Conservation (phyloP, 2,113 vertebrate genomes). For the Caranx melampygus region DNA sequence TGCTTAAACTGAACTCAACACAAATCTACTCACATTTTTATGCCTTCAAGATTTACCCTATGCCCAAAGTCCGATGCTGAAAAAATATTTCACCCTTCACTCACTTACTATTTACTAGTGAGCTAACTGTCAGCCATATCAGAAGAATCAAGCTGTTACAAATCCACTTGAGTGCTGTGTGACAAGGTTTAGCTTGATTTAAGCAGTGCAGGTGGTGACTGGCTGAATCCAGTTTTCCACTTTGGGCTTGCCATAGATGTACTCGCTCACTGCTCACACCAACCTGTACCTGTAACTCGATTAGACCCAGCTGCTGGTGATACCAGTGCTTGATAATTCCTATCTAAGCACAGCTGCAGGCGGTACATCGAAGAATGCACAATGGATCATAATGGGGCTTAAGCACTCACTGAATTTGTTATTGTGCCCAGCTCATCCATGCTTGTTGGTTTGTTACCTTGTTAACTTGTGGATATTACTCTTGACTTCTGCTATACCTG, state of each 20-base stretch:
- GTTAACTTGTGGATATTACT: neutral
- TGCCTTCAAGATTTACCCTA: neutral
- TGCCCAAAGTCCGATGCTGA: neutral
- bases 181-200: neutral
- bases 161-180: neutral
- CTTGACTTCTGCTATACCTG: neutral
- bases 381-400: neutral
- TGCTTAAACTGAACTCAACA: slow-evolving; percentile 15
- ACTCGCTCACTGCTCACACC: neutral
- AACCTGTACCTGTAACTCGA: neutral
- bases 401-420: neutral
- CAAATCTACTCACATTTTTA: neutral
- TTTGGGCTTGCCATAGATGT: neutral
- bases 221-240: neutral
- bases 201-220: too few species aligned
- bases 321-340: neutral
- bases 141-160: neutral
- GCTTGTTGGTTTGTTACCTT: too few species aligned
- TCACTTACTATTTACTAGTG: neutral
- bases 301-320: neutral
- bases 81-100: neutral
- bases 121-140: neutral
- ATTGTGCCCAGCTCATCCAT: neutral
- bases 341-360: neutral
- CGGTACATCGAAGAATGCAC: neutral